These are phyloP conservation scores for Bicyclus anynana DNA, from an alignment of 1,140 invertebrate genomes.

Conservation along the genomic window DNA sequence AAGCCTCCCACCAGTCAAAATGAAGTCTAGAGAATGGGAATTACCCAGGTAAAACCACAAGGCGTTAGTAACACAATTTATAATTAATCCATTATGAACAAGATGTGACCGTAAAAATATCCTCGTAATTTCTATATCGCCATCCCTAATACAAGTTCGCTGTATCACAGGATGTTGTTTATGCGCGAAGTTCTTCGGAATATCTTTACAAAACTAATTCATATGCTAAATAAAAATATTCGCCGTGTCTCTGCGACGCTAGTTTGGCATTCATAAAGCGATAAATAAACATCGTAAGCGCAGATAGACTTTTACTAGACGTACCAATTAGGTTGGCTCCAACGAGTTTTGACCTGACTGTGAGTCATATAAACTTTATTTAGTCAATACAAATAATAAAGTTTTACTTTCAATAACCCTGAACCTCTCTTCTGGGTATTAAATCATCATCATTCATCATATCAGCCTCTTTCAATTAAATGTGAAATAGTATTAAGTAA, in stretches of 20 bases:
- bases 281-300: conserved; percentile 16
- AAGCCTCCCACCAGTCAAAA: too few species aligned
- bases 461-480: too few species aligned
- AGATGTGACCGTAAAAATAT: not conserved
- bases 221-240: conserved; percentile 21
- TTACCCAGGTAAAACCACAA: too few species aligned
- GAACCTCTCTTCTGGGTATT: too few species aligned
- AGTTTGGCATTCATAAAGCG: conserved; percentile 14
- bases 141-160: not conserved
- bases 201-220: conserved; percentile 14
- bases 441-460: too few species aligned
- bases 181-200: conserved; percentile 4
- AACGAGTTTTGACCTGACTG: too few species aligned
- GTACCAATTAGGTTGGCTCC: not conserved
- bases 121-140: not conserved
- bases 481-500: too few species aligned
- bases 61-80: too few species aligned
- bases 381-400: too few species aligned
- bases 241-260: not conserved
- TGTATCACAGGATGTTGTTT: conserved; percentile 1
- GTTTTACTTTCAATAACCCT: too few species aligned
- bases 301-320: not conserved
- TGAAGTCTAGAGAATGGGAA: too few species aligned
- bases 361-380: not conserved
- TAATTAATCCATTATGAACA: too few species aligned